Evolutionary conservation across 1,140 invertebrate species (phyloP), one percentile per base, ranked within the genome.

Genomic region (Cyphomyrmex costatus): DNA sequence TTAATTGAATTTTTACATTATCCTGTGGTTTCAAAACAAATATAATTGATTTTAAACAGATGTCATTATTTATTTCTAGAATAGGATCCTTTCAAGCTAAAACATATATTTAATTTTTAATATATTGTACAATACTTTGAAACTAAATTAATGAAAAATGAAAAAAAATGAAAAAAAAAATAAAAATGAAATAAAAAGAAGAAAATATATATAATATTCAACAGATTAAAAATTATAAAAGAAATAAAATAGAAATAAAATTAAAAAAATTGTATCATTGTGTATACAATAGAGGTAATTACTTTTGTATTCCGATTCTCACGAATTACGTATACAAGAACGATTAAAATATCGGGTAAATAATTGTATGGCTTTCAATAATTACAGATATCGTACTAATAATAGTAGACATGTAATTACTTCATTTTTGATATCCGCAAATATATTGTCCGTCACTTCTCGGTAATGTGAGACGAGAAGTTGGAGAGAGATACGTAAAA

Each of bases 341-440:
- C 7, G 2, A 78, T 33, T 63, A 78, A 30, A n/a, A 46, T 3
- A 33, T n/a, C 16, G 16, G 3, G 8, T n/a, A 78, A 42, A 51
- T 33, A 79, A 66, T 66, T 65, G 21, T 65, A 51, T 24, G 27
- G 14, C 19, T 51, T 33, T 65, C 14, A 49, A 19, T 79, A 66
- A 33, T 78, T 46, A 46, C 0, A 63, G n/a, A 78, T 6, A 46
- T 78, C 1, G 3, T 19, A 14, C 12, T 56, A 74, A 56, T 76
- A 56, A n/a, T 1, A 63, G 2, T 53, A 53, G 12, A 51, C 36
- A 2, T 7, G 19, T 53, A 14, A 79, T 79, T n/a, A 51, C 6
- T 51, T 66, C 7, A 36, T 1, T 66, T 66, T 68, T 49, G 12
- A 53, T 79, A 33, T 51, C 14, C 12, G 0, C 36, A 14, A 65